Base-by-base conservation (phyloP, 2,888 invertebrate species). In the Epirrhoe alternata region DNA sequence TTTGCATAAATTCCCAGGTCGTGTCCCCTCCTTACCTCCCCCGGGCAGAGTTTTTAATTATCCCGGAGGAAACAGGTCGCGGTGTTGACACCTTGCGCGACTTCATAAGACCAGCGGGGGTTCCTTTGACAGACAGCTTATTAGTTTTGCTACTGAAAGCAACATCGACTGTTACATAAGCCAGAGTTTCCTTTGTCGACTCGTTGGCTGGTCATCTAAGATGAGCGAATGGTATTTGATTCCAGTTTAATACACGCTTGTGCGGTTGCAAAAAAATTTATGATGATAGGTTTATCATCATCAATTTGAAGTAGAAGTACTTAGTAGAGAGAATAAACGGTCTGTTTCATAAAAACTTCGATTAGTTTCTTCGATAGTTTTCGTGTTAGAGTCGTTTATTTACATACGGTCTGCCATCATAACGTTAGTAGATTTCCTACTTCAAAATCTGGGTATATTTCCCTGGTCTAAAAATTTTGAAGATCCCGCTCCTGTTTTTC, bases 11-110 rank as follows among this genome's bases (percentile, higher is more conserved):
- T 24, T 47, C 31, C 24, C 16, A 0, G n/a, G 8, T 8, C 0
- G 24, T 24, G 14, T n/a, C n/a, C 30, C 60, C 49, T n/a, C 64
- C 53, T 60, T 52, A 49, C 61, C 71, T 47, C 68, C 62, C 73
- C 76, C 70, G 74, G 70, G 66, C 85, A 88, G 84, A 88, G 88
- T 90, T 92, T 92, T 92, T 92, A 92, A 92, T 92, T 92, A 92
- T 90, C 86, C 85, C 77, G 80, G 75, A 77, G 77, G 77, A 78
- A 77, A 74, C 75, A 82, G 74, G 75, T 76, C 76, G 76, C 79
- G 74, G 74, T 81, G 86, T 86, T 85, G 86, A 86, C 87, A 88
- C 86, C 86, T 84, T 78, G 76, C 79, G 58, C 14, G 50, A 55
- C 64, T 64, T 55, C 51, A 64, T 64, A 64, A 52, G 60, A 64